These are phyloP conservation scores for Tetraodon nigroviridis DNA, from an alignment of 2,113 vertebrate species.

Conservation along the genomic window DNA sequence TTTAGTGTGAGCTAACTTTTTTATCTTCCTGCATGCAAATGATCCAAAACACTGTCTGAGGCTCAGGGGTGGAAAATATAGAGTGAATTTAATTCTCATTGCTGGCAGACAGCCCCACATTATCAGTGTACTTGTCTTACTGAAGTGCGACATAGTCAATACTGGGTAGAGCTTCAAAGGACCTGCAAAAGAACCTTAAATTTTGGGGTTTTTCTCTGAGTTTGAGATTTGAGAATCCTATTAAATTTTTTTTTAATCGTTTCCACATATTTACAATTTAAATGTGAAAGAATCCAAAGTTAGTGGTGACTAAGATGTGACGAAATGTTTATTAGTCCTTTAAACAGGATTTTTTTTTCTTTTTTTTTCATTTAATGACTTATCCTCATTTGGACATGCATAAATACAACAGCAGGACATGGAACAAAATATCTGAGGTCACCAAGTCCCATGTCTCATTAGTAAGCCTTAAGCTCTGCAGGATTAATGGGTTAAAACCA, in stretches of 20 bases:
- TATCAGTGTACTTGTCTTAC: background rate
- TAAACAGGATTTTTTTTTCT: conserved; percentile 35
- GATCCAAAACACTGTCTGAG: no score
- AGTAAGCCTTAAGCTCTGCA: background rate
- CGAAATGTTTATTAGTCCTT: conserved; percentile 26
- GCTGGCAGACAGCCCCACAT: background rate
- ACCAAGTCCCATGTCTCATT: conserved; percentile 26
- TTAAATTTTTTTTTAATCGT: no score
- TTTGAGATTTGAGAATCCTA: no score
- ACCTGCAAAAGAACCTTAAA: no score
- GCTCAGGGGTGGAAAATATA: no score
- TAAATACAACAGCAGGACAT: conserved; percentile 26
- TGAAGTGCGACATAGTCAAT: background rate
- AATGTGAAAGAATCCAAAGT: conserved; percentile 27
- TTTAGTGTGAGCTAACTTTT: background rate
- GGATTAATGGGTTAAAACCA: conserved; percentile 50
- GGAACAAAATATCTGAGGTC: conserved; percentile 27
- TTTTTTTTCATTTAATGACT: conserved; percentile 49
- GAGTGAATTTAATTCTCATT: no score
- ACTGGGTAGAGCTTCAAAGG: no score
- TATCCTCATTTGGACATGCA: conserved; percentile 16
- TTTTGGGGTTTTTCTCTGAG: no score
- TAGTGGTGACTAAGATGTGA: conserved; percentile 21
- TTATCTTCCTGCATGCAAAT: no score
- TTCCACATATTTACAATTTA: background rate